These are phyloP conservation scores for Argya squamiceps DNA, from an alignment of 2,797 vertebrate species.

Conservation along the genomic window DNA sequence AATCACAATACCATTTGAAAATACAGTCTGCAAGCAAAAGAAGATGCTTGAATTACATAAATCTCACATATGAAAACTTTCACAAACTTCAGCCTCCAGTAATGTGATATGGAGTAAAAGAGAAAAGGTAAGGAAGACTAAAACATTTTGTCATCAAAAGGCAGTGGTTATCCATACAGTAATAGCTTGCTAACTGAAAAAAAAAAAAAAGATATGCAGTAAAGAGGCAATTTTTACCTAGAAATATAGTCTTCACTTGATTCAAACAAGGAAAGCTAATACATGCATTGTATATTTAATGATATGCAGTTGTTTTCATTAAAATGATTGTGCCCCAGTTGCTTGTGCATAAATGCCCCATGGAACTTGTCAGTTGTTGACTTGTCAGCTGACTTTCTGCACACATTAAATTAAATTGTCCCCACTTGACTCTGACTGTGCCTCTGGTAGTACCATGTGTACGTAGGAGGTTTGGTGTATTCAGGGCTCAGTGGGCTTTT, in stretches of 20 bases:
- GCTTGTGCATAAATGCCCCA: background rate
- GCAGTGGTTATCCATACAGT: background rate
- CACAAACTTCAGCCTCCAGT: background rate
- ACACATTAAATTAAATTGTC: background rate
- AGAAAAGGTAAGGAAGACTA: background rate
- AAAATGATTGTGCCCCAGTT: background rate
- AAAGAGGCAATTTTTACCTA: background rate
- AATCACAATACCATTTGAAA: background rate
- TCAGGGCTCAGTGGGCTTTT: background rate
- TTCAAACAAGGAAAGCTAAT: background rate
- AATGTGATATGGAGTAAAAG: background rate
- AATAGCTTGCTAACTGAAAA: background rate
- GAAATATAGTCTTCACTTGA: background rate
- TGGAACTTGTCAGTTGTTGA: background rate
- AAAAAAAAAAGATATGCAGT: background rate
- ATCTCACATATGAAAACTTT: background rate
- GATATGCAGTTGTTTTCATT: background rate
- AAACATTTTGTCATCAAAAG: background rate
- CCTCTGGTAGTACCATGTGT: background rate
- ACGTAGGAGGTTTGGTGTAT: accelerated
- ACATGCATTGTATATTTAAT: background rate
- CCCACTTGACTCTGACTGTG: background rate
- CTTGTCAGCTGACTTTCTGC: background rate
- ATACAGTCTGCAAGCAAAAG: background rate
- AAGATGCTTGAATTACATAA: background rate